phyloP scores from a whole-genome alignment of 2,797 vertebrate genomes.

The Sebastiscus tertius region DNA sequence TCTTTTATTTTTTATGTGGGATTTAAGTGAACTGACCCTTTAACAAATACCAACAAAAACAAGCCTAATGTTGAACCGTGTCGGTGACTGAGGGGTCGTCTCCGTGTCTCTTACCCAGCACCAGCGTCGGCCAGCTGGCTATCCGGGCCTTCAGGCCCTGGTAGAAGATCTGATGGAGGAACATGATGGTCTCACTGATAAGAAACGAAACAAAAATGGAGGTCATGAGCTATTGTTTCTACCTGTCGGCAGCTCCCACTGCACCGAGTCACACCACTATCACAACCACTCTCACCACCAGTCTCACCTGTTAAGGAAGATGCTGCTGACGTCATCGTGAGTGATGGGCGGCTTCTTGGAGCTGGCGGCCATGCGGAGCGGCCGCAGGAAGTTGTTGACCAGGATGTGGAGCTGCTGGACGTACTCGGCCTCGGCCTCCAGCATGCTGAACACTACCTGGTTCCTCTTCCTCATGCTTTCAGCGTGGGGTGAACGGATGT shows the following conservation, averaged over 20 bases:
- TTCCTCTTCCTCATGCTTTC: conserved; percentile 99
- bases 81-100: neutral
- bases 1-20: neutral
- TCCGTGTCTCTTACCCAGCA: conserved; percentile 88
- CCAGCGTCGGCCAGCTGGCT: conserved; percentile 97
- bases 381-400: conserved; percentile 97
- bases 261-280: neutral
- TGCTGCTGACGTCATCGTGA: conserved; percentile 98
- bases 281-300: conserved; percentile 8
- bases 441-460: conserved; percentile 99
- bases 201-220: conserved; percentile 64
- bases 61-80: neutral
- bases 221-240: conserved; percentile 1
- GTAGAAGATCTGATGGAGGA: conserved; percentile 99
- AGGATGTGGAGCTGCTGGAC: conserved; percentile 98
- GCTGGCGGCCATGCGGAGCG: conserved; percentile 97
- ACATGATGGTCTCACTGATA: conserved; percentile 98
- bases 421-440: conserved; percentile 96
- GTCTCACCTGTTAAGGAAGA: conserved; percentile 93
- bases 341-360: conserved; percentile 98
- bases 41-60: neutral
- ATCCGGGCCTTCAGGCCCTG: conserved; percentile 97
- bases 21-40: neutral
- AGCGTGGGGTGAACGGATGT: conserved; percentile 95
- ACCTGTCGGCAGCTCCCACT: neutral